Evolutionary conservation across 2,888 invertebrate genomes (phyloP), one percentile per base, ranked within the genome.

Genomic region (Pristionchus mayeri): DNA sequence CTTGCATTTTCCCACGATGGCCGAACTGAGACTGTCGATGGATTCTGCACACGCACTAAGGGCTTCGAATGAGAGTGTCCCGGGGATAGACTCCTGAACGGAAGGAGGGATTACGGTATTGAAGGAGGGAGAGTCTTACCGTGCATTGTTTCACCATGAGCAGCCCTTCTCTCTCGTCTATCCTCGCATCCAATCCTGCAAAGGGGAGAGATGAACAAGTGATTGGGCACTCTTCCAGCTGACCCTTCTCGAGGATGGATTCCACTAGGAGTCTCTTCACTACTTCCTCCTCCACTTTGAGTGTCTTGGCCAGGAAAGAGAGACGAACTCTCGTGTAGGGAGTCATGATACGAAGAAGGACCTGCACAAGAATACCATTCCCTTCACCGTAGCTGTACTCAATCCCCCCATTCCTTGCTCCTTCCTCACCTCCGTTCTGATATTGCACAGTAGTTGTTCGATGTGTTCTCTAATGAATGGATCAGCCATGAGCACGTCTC

Each of bases 381-480:
- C n/a, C 30, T 9, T 44, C 44, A 9, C 44, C 13, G 13, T 24
- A 75, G 21, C 30, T 30, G 6, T 57, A 24, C 18, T 37, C 67
- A 24, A 37, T 67, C 21, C 21, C 37, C 37, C 21, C 40, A 4
- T 27, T 27, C 60, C 16, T 67, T 44, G 7, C 44, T 37, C 30
- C 40, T 81, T 9, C 57, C 81, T 27, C 40, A 90, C 90, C 94
- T 98, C 96, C 3, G 98, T 98, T 89, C 98, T 95, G 92, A 99
- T 98, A 94, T 99, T 99, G 85, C 97, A 88, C 85, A 93, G 86
- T 54, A 92, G 86, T 84, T 92, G 92, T 95, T 98, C 98, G 93
- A 99, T 98, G 93, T 99, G 98, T 93, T 99, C 99, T 89, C 97
- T 94, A 92, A 99, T 99, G 94, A 99, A 99, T 0, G 97, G 98